Evolutionary conservation across 1,140 invertebrate species (phyloP), one percentile per base, ranked within the genome.

Genomic region (Pomacea maculata): DNA sequence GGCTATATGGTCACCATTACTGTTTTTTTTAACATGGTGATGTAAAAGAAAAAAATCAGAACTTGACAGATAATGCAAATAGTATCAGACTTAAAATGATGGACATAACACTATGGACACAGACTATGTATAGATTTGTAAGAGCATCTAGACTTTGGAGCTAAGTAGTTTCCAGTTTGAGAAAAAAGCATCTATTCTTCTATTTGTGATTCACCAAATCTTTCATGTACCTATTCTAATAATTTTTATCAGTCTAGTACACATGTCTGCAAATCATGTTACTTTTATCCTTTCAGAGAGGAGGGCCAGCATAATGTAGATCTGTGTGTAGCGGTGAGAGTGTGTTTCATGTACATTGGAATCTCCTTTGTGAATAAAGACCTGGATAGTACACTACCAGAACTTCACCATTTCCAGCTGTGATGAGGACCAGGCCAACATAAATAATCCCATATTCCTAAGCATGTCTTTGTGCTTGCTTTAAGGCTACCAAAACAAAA

Each of bases 231-330:
- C 15, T 3, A 61, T 61, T 61, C 57, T 61, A 17, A 61, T 61
- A 11, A 61, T 6, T 61, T 61, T 17, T 61, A 25, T 25, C 25
- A 25, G 34, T 45, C 34, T 45, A 6, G 3, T 45, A 45, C 6
- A 45, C 34, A 61, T 8, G 9, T 61, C 57, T 70, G 6, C 34
- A 6, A 70, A 12, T 14, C 12, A 21, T 70, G 71, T 5, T 2
- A 5, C n/a, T 29, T 29, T 29, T 54, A 11, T 73, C 55, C 21
- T 74, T 74, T 74, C 73, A 74, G 73, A 74, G 73, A 55, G 73
- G 73, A 55, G 73, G 73, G 25, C 73, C 73, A 1, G 73, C 52
- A 74, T 74, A 57, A 74, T 25, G 73, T 61, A 17, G 15, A 61
- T 57, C 17, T 55, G 52, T 15, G 12, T 21, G 25, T 52, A 11